phyloP scores from a whole-genome alignment of 2,797 vertebrate species.

The Schizopygopsis pylzovi region DNA sequence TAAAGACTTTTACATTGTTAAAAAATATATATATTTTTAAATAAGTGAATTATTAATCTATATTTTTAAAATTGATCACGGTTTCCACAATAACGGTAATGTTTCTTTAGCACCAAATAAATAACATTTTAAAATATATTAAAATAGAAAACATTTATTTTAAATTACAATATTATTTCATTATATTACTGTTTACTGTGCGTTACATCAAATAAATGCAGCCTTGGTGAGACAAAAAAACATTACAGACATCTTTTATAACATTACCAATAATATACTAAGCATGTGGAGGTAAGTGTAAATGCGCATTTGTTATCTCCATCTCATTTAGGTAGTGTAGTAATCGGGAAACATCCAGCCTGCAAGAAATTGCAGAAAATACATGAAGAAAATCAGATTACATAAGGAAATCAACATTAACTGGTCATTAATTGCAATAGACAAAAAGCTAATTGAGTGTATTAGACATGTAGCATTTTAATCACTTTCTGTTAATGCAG shows the following conservation, averaged over 20 bases:
- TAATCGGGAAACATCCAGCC: not conserved
- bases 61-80: not conserved
- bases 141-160: not conserved
- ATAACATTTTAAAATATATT: not conserved
- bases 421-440: constrained; percentile 21
- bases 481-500: constrained; percentile 12
- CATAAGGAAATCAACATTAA: not conserved
- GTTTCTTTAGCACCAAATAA: not conserved
- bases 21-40: not conserved
- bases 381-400: not conserved
- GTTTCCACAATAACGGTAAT: constrained; percentile 22
- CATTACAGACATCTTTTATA: not conserved
- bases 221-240: not conserved
- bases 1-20: no score
- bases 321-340: not conserved
- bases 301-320: not conserved
- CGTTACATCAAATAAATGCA: not conserved
- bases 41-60: not conserved
- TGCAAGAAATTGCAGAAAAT: not conserved
- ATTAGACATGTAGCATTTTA: constrained; percentile 13
- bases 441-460: constrained; percentile 17
- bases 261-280: not conserved
- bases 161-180: not conserved
- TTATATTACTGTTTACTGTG: not conserved
- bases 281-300: not conserved